These are phyloP conservation scores for Tiaroga cobitis DNA, from an alignment of 2,797 vertebrate genomes.

Conservation along the genomic window DNA sequence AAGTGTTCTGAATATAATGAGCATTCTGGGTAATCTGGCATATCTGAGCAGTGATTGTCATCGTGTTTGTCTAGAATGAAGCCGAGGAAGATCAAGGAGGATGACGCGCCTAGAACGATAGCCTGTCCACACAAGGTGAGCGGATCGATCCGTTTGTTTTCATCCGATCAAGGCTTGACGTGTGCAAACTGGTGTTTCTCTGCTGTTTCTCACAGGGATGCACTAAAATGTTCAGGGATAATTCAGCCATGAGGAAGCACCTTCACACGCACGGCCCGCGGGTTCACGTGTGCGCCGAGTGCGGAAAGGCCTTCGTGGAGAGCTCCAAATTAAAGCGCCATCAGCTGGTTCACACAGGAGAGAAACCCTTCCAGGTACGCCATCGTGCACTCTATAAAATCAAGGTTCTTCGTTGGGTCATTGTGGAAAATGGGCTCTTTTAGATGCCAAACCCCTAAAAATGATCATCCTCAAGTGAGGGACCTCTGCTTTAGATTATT, in stretches of 20 bases:
- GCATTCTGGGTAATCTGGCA: not conserved
- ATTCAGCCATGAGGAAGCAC: constrained; percentile 99
- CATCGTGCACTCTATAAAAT: not conserved
- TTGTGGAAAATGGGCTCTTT: too few relatives aligned
- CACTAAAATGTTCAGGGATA: constrained; percentile 99
- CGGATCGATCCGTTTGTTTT: constrained; percentile 48
- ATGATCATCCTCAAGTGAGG: too few relatives aligned
- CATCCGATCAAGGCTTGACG: not conserved
- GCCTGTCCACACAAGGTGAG: constrained; percentile 99
- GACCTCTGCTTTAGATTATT: too few relatives aligned
- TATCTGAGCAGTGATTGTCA: not conserved
- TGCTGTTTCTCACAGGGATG: constrained; percentile 84
- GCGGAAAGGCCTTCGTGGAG: constrained; percentile 99
- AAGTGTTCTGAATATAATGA: not conserved
- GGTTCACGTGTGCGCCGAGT: constrained; percentile 97
- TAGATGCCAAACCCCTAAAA: too few relatives aligned
- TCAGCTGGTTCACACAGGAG: constrained; percentile 98
- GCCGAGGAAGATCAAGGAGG: constrained; percentile 99
- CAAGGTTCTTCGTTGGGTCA: too few relatives aligned
- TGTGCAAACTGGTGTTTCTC: not conserved
- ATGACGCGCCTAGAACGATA: constrained; percentile 98
- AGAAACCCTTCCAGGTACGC: constrained; percentile 97
- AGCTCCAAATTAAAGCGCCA: constrained; percentile 99
- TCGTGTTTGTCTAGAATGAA: constrained; percentile 87
- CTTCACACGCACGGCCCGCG: constrained; percentile 97